Percentiles rank a stretch among this genome's conserved stretches.
Evolutionary conservation across 2,888 invertebrate species (phyloP).

Genomic region (Campopleginae sp.): DNA sequence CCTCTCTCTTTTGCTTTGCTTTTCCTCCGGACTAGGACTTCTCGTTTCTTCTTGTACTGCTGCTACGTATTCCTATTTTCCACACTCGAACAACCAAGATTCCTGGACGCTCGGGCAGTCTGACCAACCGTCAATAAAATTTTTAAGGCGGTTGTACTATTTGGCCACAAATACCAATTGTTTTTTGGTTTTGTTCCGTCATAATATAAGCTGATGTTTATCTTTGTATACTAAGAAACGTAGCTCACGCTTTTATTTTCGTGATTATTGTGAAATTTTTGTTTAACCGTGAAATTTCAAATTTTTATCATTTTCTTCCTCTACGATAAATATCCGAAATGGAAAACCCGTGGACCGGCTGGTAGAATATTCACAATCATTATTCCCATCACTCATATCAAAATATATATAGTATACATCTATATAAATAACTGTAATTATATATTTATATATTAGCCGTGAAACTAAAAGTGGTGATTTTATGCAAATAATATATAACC

Average conservation of each 20-base stretch:
- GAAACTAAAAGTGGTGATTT: neutral
- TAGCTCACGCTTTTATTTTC: no score
- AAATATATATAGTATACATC: conserved; percentile 2
- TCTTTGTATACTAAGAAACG: no score
- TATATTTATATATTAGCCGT: neutral
- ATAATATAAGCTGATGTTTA: neutral
- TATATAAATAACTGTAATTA: neutral
- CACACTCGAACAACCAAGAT: neutral
- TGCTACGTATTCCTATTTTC: neutral
- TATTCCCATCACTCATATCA: conserved; percentile 10
- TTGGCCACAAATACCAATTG: neutral
- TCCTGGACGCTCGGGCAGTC: neutral
- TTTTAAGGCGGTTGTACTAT: neutral
- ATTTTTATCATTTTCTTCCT: neutral
- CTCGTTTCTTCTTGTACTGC: conserved; percentile 1
- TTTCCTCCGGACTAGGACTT: neutral
- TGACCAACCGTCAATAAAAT: conserved; percentile 21
- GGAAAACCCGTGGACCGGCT: conserved; percentile 23
- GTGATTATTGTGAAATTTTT: no score
- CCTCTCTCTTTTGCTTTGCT: neutral
- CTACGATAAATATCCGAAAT: neutral
- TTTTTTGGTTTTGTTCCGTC: neutral
- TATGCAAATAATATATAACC: neutral
- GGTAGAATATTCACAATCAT: neutral
- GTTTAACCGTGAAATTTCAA: no score